phyloP scores from a whole-genome alignment of 2,113 vertebrate species.

The Epinephelus cyanopodus region DNA sequence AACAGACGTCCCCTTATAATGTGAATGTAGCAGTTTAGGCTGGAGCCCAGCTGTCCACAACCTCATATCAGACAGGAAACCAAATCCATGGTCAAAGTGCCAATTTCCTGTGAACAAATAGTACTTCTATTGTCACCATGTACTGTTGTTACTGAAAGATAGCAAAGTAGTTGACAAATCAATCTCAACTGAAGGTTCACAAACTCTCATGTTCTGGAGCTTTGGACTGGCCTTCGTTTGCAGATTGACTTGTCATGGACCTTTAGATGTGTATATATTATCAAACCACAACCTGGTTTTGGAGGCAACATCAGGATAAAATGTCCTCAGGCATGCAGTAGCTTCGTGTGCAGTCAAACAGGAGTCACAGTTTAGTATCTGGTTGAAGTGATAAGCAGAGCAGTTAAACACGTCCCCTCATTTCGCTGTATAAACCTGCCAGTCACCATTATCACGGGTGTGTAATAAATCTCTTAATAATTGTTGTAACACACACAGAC shows the following conservation, averaged over 20 bases:
- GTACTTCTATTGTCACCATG: neutral
- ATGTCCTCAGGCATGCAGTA: neutral
- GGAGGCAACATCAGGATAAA: neutral
- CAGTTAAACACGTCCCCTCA: neutral
- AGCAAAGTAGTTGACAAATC: neutral
- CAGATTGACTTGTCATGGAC: neutral
- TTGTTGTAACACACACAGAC: neutral
- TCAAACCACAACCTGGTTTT: neutral
- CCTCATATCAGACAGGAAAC: constrained; percentile 49
- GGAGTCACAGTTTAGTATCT: neutral
- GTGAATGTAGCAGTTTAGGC: neutral
- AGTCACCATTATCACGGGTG: neutral
- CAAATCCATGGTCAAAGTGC: neutral
- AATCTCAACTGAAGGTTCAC: too few species aligned
- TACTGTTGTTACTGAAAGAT: neutral
- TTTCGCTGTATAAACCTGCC: neutral
- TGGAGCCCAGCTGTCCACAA: neutral
- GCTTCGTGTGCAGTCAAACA: neutral
- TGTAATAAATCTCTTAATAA: neutral
- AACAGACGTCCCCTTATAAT: constrained; percentile 5
- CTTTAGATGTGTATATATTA: neutral
- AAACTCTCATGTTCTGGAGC: neutral
- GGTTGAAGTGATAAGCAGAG: neutral
- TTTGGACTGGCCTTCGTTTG: neutral
- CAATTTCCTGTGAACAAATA: constrained; percentile 46